Percentiles rank a stretch among this genome's conserved stretches.
phyloP scores from a whole-genome alignment of 1,140 invertebrate species.

The Anoplophora glabripennis region DNA sequence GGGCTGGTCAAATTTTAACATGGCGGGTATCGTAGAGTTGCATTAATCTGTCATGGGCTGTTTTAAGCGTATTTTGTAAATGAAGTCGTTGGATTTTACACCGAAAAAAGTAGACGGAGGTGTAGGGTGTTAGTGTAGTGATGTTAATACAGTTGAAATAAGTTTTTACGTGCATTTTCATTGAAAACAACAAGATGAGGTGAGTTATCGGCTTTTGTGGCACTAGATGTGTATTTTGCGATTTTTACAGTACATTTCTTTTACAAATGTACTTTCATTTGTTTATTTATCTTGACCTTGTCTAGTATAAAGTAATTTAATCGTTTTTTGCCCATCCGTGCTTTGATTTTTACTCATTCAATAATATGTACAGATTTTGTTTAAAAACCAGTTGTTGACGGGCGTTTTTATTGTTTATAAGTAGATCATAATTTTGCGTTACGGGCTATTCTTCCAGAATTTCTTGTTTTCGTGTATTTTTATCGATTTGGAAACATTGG shows the following conservation, averaged over 20 bases:
- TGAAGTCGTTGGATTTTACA: constrained; percentile 27
- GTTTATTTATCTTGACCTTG: constrained; percentile 17
- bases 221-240: constrained; percentile 24
- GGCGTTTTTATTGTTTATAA: constrained; percentile 7
- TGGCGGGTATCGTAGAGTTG: constrained; percentile 28
- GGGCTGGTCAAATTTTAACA: constrained; percentile 32
- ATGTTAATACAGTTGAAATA: constrained; percentile 24
- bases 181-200: constrained; percentile 36
- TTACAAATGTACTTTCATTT: background rate
- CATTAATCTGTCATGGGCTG: constrained; percentile 17
- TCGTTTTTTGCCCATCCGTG: constrained; percentile 17
- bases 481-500: constrained; percentile 36
- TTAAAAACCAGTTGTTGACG: constrained; percentile 16
- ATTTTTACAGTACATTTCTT: background rate
- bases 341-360: constrained; percentile 3
- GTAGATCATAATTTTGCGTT: no score
- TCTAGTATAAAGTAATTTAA: background rate
- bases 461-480: constrained; percentile 30
- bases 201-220: constrained; percentile 25
- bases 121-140: constrained; percentile 26
- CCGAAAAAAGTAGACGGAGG: constrained; percentile 16
- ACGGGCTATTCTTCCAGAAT: background rate
- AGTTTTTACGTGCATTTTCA: constrained; percentile 28
- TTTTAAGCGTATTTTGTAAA: constrained; percentile 26
- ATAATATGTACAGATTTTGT: constrained; percentile 14